A percentile compares a stretch with the other conserved stretches of the same genome.
phyloP scores from a whole-genome alignment of 2,797 vertebrate genomes.

The Erethizon dorsatum region DNA sequence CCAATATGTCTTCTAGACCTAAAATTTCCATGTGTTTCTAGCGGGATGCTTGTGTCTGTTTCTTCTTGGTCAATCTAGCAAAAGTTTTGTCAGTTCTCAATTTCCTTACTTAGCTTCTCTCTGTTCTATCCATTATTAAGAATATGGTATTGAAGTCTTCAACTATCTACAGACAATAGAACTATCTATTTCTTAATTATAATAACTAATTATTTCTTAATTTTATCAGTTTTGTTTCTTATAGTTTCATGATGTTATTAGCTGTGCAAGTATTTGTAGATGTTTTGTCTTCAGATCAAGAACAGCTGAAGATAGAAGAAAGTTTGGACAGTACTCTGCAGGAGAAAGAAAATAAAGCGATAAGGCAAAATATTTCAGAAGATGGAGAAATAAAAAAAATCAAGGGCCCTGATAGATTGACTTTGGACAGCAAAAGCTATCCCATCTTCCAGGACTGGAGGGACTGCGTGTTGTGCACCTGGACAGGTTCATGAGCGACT shows the following conservation, averaged over 20 bases:
- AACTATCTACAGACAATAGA: not conserved
- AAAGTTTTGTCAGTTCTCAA: not conserved
- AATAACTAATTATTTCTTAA: not conserved
- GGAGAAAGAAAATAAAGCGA: not conserved
- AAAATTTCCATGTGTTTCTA: not conserved
- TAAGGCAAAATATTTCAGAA: slow-evolving; percentile 4
- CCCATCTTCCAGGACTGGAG: not conserved
- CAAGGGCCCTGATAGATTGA: not conserved
- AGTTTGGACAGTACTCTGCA: not conserved
- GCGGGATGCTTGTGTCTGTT: not conserved
- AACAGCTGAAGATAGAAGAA: not conserved
- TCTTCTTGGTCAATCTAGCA: not conserved
- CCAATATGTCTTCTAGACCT: not conserved
- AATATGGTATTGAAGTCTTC: not conserved
- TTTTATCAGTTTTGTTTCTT: not conserved
- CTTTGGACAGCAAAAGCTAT: not conserved
- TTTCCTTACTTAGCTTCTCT: not conserved
- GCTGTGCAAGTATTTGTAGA: not conserved
- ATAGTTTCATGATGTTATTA: not conserved
- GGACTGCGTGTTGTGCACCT: not conserved
- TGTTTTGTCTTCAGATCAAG: not conserved
- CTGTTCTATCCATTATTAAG: not conserved
- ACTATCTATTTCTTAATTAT: not conserved
- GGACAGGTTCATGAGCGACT: not conserved
- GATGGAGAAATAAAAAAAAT: not conserved